Evolutionary conservation across 2,113 vertebrate species (phyloP).

Genomic region (Diadophis punctatus): DNA sequence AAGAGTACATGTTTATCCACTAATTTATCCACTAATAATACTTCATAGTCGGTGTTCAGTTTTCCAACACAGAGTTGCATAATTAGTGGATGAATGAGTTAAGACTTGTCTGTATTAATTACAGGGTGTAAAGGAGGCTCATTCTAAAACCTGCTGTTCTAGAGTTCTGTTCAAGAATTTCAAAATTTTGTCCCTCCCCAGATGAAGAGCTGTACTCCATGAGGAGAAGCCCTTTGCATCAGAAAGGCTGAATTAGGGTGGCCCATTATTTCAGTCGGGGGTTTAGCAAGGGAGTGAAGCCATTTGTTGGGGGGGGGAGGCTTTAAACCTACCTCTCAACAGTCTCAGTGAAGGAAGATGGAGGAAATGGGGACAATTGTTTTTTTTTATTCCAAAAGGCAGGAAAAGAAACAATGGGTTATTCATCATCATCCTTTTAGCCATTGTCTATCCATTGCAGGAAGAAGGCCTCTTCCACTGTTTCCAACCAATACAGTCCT

Average conservation of each 20-base stretch:
- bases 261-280: background rate
- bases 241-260: background rate
- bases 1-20: background rate
- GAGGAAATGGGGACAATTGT: background rate
- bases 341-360: background rate
- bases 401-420: background rate
- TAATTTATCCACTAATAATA: background rate
- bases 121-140: background rate
- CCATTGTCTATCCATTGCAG: background rate
- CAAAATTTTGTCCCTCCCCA: background rate
- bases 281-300: background rate
- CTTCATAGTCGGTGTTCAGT: background rate
- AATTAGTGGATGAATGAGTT: background rate
- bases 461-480: too few species aligned
- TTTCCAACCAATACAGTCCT: background rate
- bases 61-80: background rate
- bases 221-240: too few species aligned
- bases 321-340: background rate
- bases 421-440: background rate
- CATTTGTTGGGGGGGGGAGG: background rate
- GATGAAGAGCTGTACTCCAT: background rate
- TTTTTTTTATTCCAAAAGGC: background rate
- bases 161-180: background rate
- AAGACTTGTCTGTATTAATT: conserved; percentile 14
- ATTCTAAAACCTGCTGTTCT: background rate